Conservation (phyloP, 1,140 invertebrate genomes). For the Argopecten irradians region DNA sequence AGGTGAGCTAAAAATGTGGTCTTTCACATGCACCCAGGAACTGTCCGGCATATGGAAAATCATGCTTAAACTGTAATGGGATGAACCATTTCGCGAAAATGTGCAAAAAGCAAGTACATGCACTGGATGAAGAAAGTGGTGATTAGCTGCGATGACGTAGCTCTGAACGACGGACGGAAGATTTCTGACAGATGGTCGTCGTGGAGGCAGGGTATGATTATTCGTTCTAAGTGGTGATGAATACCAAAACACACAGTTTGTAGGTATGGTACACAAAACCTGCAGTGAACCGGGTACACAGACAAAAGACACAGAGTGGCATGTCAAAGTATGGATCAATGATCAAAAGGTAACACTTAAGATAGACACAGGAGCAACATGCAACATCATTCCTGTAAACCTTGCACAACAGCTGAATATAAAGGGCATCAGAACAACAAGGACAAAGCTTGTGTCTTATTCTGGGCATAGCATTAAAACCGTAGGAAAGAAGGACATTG, state of each 20-base stretch:
- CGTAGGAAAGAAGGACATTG: neutral
- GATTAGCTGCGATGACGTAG: too few species aligned
- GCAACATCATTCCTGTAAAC: slow-evolving; percentile 6
- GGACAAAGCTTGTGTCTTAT: slow-evolving; percentile 23
- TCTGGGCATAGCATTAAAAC: slow-evolving; percentile 16
- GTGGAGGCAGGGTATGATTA: too few species aligned
- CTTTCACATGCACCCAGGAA: neutral
- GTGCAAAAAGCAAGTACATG: neutral
- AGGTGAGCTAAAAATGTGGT: slow-evolving; percentile 13
- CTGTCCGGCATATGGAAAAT: slow-evolving; percentile 11
- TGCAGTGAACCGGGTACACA: neutral
- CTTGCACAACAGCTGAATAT: neutral
- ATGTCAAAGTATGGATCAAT: neutral
- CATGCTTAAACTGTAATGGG: neutral
- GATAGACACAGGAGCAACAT: slow-evolving; percentile 32
- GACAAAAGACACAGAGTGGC: neutral
- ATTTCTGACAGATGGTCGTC: too few species aligned
- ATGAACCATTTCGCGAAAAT: neutral
- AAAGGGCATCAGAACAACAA: neutral
- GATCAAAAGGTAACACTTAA: slow-evolving; percentile 6
- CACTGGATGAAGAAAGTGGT: neutral
- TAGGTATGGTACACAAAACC: neutral
- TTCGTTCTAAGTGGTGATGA: too few species aligned
- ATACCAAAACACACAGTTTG: neutral
- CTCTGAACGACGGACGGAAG: too few species aligned